These are phyloP conservation scores for Melolontha melolontha DNA, from an alignment of 2,888 invertebrate genomes.

Conservation along the genomic window DNA sequence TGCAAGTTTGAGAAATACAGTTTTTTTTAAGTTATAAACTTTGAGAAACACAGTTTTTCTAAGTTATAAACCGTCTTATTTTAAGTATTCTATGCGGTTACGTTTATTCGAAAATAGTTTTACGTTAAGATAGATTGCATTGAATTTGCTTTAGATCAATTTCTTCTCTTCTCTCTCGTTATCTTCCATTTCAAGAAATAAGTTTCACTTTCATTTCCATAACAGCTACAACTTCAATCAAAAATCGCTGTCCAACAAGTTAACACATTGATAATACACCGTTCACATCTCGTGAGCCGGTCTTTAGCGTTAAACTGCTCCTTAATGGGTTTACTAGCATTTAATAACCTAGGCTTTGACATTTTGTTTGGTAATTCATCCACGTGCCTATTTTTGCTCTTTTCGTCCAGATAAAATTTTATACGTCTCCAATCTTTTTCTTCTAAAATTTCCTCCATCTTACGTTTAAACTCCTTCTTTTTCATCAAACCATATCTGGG, in stretches of 20 bases:
- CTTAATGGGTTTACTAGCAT: constrained; percentile 52
- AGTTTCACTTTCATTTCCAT: neutral
- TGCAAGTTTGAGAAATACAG: too few relatives aligned
- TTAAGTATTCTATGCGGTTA: too few relatives aligned
- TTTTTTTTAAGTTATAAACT: too few relatives aligned
- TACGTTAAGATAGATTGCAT: constrained; percentile 29
- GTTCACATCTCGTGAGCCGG: constrained; percentile 56
- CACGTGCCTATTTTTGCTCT: constrained; percentile 56
- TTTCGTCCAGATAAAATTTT: constrained; percentile 59
- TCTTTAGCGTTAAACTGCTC: constrained; percentile 42
- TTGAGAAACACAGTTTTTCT: too few relatives aligned
- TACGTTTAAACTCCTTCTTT: constrained; percentile 71
- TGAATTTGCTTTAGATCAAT: constrained; percentile 30
- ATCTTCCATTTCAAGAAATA: constrained; percentile 4
- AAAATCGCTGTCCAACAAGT: constrained; percentile 63
- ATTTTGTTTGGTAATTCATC: constrained; percentile 58
- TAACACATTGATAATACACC: constrained; percentile 60
- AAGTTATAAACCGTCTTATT: too few relatives aligned
- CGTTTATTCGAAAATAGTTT: constrained; percentile 13
- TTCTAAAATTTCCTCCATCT: constrained; percentile 64
- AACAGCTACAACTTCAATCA: constrained; percentile 54
- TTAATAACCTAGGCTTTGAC: constrained; percentile 53
- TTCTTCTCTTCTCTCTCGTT: neutral
- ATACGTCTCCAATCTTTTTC: constrained; percentile 66
- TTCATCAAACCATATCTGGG: constrained; percentile 71